These are phyloP conservation scores for Cromileptes altivelis DNA, from an alignment of 2,113 vertebrate species.

Conservation along the genomic window DNA sequence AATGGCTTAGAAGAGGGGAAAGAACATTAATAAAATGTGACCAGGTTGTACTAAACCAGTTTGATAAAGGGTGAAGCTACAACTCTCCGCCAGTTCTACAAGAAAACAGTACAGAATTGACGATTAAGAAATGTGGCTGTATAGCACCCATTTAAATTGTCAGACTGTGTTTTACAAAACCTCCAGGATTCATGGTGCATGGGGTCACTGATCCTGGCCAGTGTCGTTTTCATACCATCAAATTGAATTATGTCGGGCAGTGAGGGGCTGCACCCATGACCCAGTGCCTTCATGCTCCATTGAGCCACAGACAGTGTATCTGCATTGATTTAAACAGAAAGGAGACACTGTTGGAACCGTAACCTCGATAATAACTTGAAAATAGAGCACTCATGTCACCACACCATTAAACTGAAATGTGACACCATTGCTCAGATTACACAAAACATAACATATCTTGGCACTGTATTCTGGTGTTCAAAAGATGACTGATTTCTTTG, in stretches of 20 bases:
- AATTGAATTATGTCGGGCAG: constrained; percentile 10
- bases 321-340: constrained; percentile 11
- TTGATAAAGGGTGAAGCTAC: neutral
- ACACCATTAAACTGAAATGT: neutral
- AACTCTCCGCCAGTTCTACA: neutral
- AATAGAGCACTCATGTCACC: neutral
- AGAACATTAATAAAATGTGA: neutral
- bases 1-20: neutral
- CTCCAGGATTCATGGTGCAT: neutral
- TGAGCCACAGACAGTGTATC: neutral
- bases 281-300: constrained; percentile 12
- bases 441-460: neutral
- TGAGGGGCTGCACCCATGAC: constrained; percentile 4
- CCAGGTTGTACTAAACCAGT: neutral
- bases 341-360: neutral
- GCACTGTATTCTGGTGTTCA: neutral
- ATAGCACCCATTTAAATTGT: neutral
- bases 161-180: neutral
- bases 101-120: neutral
- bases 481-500: neutral
- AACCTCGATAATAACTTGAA: neutral
- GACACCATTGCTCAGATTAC: neutral
- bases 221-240: constrained; percentile 9
- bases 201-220: constrained; percentile 1
- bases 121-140: neutral